A percentile compares a stretch with the other conserved stretches of the same genome.
These are phyloP conservation scores for Muschampia plurimacula DNA, from an alignment of 2,888 invertebrate genomes.

Conservation along the genomic window DNA sequence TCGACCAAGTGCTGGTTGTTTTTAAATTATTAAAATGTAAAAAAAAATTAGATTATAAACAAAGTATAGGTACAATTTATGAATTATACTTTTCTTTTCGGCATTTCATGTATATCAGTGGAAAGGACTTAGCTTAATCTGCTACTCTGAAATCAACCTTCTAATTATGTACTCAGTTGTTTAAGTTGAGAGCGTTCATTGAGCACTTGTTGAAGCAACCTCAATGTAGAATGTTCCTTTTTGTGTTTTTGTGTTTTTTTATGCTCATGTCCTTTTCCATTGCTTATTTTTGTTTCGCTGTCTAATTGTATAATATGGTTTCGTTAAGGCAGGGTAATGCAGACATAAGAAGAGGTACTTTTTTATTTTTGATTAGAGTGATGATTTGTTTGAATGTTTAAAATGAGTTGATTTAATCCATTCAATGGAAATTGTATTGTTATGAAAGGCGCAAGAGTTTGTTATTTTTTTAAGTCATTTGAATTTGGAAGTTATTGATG, in stretches of 20 bases:
- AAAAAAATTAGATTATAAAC: slow-evolving; percentile 85
- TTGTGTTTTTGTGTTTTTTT: slow-evolving; percentile 77
- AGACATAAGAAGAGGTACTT: slow-evolving; percentile 84
- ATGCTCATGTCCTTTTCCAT: slow-evolving; percentile 83
- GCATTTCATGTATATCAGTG: slow-evolving; percentile 80
- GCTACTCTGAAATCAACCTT: slow-evolving; percentile 61
- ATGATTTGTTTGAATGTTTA: slow-evolving; percentile 83
- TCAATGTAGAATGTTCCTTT: slow-evolving; percentile 68
- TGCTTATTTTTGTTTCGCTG: slow-evolving; percentile 76
- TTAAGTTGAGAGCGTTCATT: slow-evolving; percentile 49
- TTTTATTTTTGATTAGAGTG: slow-evolving; percentile 76
- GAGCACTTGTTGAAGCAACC: slow-evolving; percentile 60
- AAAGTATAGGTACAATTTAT: slow-evolving; percentile 86
- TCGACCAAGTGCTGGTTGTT: slow-evolving; percentile 86
- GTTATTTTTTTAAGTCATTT: slow-evolving; percentile 82
- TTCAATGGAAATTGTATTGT: slow-evolving; percentile 83
- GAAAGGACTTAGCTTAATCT: slow-evolving; percentile 68
- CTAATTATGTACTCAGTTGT: slow-evolving; percentile 54
- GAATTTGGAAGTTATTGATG: slow-evolving; percentile 74
- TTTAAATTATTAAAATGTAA: slow-evolving; percentile 86
- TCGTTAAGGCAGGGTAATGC: slow-evolving; percentile 85
- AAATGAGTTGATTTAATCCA: slow-evolving; percentile 84
- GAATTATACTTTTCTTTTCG: slow-evolving; percentile 85
- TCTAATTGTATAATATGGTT: slow-evolving; percentile 81
- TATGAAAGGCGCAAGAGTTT: slow-evolving; percentile 81